A percentile compares a stretch with the other conserved stretches of the same genome.
Evolutionary conservation across 2,888 invertebrate genomes (phyloP).

Genomic region (Linnaemya vulpina): DNA sequence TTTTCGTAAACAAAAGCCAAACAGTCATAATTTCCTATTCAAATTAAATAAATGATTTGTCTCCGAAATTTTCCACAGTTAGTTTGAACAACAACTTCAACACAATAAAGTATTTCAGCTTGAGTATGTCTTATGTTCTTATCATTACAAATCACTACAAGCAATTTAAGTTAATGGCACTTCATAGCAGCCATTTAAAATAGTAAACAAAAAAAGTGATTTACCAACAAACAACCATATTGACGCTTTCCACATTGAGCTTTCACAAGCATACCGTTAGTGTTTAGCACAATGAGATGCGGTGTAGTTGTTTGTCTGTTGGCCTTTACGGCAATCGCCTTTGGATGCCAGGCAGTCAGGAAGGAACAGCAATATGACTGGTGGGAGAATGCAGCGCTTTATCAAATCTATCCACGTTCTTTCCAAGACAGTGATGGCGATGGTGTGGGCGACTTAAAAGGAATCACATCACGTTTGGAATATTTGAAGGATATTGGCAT

Average conservation of each 20-base stretch:
- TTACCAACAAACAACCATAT: background rate
- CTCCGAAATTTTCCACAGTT: background rate
- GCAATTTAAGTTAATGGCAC: constrained; percentile 12
- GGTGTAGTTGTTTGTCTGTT: constrained; percentile 28
- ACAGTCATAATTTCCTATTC: background rate
- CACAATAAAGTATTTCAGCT: background rate
- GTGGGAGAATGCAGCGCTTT: constrained; percentile 92
- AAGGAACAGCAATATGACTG: constrained; percentile 84
- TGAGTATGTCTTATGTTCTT: background rate
- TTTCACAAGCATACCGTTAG: background rate
- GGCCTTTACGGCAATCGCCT: background rate
- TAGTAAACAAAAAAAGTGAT: background rate
- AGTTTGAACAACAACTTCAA: background rate
- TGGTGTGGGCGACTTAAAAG: constrained; percentile 93
- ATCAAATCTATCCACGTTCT: constrained; percentile 93
- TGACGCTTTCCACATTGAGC: background rate
- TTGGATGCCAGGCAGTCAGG: constrained; percentile 26
- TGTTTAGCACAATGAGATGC: constrained; percentile 44
- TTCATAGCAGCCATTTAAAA: background rate
- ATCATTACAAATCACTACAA: constrained; percentile 8
- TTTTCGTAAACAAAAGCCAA: background rate
- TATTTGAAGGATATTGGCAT: constrained; percentile 88
- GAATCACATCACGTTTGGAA: constrained; percentile 86
- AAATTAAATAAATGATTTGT: background rate
- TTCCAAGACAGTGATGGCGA: constrained; percentile 92